phyloP scores from a whole-genome alignment of 2,113 vertebrate species.

The Alces alces region DNA sequence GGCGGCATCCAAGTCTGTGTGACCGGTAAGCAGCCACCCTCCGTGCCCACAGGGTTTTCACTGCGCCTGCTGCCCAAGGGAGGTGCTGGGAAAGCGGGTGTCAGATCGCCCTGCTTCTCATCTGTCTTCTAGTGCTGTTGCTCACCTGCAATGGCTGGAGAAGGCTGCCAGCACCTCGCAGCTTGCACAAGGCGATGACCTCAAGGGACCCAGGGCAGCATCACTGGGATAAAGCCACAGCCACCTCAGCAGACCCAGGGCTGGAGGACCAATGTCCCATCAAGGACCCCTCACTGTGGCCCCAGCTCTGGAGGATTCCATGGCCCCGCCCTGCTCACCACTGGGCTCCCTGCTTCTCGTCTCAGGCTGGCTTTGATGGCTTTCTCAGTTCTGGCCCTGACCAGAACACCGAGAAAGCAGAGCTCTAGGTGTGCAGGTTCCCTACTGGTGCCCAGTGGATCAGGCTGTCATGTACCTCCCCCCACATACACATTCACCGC shows the following conservation, averaged over 20 bases:
- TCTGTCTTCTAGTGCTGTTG: not conserved
- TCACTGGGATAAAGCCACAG: not conserved
- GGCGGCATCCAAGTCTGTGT: not conserved
- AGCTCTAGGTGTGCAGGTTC: no score
- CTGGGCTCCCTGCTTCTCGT: not conserved
- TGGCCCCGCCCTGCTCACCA: not conserved
- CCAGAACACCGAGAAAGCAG: not conserved
- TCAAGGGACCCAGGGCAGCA: not conserved
- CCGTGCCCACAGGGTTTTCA: not conserved
- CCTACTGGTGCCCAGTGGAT: not conserved
- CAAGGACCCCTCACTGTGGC: not conserved
- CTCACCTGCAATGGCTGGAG: not conserved
- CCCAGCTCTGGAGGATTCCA: not conserved
- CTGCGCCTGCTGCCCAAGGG: not conserved
- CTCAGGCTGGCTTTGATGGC: not conserved
- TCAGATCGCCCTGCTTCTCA: not conserved
- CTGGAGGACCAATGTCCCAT: not conserved
- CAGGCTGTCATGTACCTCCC: not conserved
- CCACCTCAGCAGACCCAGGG: not conserved
- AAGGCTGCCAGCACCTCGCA: not conserved
- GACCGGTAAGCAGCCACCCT: not conserved
- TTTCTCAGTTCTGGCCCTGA: not conserved
- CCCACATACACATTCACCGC: accelerated
- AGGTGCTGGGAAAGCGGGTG: not conserved
- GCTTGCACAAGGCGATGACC: not conserved